Evolutionary conservation across 2,797 vertebrate genomes (phyloP), one percentile per base, ranked within the genome.

Genomic region (Ctenopoma multispine): DNA sequence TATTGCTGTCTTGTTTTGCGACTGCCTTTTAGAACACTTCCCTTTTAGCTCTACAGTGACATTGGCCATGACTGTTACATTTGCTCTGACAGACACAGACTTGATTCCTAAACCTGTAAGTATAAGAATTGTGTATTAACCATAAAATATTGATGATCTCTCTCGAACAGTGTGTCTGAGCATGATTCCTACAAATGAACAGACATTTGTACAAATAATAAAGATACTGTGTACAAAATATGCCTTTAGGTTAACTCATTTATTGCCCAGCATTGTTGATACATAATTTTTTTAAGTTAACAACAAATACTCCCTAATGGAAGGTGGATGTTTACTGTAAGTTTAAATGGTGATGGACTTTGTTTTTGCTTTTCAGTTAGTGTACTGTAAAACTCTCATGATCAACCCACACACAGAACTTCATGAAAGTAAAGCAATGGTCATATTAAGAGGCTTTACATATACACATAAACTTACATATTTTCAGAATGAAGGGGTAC

Each of bases 1-100:
- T 72, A n/a, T 47, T 48, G 23, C 58, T 51, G 44, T 48, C 7
- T 36, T 78, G 49, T 41, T 71, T 61, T 59, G 24, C 61, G 36
- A 34, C 40, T 55, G 34, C 20, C 49, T 43, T 56, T 51, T 51
- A 46, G 10, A 67, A 51, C 38, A 55, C 21, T 38, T 72, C 7
- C 43, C 27, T 23, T 24, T 29, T 50, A 50, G 18, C 21, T 49
- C 7, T 44, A 7, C 18, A 53, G 47, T 11, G 13, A 29, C 27
- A 0, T 44, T n/a, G 5, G 12, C 21, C 6, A n/a, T 20, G 5
- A 6, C 56, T 15, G 20, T 65, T 47, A 18, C 41, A 12, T 73
- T 61, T 64, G 20, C 23, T 43, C 12, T 40, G 8, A 21, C 12
- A 49, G 17, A 62, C 13, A 41, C 4, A 68, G 8, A 46, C 5